Conservation (phyloP, 2,113 vertebrate genomes). For the Tringa solitaria region DNA sequence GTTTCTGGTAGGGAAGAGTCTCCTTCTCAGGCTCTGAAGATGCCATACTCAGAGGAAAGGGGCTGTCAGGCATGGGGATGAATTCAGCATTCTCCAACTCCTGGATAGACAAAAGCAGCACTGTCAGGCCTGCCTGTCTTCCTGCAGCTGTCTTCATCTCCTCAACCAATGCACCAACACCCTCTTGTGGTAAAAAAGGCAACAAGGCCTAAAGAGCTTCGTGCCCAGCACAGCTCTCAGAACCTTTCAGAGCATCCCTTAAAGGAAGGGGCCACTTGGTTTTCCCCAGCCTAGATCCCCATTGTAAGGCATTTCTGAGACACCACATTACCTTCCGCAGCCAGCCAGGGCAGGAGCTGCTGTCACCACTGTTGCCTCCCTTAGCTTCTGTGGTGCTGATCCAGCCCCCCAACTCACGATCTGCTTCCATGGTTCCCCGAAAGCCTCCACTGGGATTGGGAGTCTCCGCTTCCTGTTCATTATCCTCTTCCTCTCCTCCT, state of each 20-base stretch:
- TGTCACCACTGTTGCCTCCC: constrained; percentile 75
- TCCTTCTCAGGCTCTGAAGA: constrained; percentile 77
- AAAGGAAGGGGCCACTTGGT: not conserved
- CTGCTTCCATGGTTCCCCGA: constrained; percentile 91
- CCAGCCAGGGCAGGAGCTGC: constrained; percentile 96
- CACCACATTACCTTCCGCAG: constrained; percentile 84
- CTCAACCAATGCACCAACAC: constrained; percentile 5
- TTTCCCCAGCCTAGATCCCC: not conserved
- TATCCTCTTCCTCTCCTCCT: constrained; percentile 83
- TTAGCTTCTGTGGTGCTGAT: constrained; percentile 79
- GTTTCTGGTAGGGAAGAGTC: constrained; percentile 81
- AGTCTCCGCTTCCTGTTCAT: constrained; percentile 81
- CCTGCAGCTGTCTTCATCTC: not conserved
- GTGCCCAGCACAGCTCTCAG: fast-evolving
- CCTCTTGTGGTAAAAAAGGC: constrained; percentile 56
- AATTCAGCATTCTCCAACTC: constrained; percentile 95
- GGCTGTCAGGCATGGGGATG: constrained; percentile 89
- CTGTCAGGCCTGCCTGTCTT: not conserved
- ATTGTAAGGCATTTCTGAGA: not conserved
- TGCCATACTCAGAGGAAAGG: constrained; percentile 69
- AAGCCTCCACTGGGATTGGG: constrained; percentile 85
- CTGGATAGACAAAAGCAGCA: constrained; percentile 68
- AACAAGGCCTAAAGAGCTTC: not conserved
- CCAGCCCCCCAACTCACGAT: constrained; percentile 79
- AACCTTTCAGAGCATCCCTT: not conserved